phyloP scores from a whole-genome alignment of 1,140 invertebrate genomes.

The Panagrolaimus sp. region DNA sequence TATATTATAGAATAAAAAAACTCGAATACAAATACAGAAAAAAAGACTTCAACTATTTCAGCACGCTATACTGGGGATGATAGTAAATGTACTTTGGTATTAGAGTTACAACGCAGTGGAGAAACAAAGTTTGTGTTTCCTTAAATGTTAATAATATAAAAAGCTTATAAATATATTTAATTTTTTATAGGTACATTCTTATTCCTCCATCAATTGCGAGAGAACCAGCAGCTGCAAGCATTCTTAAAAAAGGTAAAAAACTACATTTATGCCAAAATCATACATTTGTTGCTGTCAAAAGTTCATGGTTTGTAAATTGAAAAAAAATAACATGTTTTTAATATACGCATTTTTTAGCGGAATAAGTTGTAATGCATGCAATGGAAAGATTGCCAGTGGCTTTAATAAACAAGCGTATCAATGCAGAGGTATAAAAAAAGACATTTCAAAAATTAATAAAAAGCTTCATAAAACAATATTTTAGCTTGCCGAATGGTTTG shows the following conservation, averaged over 20 bases:
- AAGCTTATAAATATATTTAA: background rate
- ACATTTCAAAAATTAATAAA: too few species aligned
- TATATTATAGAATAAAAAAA: background rate
- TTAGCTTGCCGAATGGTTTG: slow-evolving; percentile 78
- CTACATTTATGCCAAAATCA: slow-evolving; percentile 83
- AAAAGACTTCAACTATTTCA: background rate
- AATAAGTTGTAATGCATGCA: slow-evolving; percentile 73
- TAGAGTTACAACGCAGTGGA: slow-evolving; percentile 6
- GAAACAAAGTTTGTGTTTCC: slow-evolving; percentile 2
- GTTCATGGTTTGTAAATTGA: background rate
- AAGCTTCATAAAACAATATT: background rate
- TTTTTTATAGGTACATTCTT: slow-evolving; percentile 70
- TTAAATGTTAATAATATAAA: slow-evolving; percentile 1
- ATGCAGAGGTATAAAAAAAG: slow-evolving; percentile 4
- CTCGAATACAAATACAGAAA: background rate
- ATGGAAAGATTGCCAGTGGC: slow-evolving; percentile 70
- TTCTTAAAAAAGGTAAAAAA: slow-evolving; percentile 82
- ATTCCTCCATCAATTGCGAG: slow-evolving; percentile 78
- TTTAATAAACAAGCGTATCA: slow-evolving; percentile 12
- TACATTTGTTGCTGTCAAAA: slow-evolving; percentile 85
- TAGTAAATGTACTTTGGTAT: slow-evolving; percentile 9
- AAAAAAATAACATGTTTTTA: background rate
- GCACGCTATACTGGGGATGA: slow-evolving; percentile 5
- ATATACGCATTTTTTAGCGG: slow-evolving; percentile 68
- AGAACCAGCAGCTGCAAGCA: slow-evolving; percentile 67